Base-by-base conservation (phyloP, 2,113 vertebrate species). In the Perca fluviatilis region DNA sequence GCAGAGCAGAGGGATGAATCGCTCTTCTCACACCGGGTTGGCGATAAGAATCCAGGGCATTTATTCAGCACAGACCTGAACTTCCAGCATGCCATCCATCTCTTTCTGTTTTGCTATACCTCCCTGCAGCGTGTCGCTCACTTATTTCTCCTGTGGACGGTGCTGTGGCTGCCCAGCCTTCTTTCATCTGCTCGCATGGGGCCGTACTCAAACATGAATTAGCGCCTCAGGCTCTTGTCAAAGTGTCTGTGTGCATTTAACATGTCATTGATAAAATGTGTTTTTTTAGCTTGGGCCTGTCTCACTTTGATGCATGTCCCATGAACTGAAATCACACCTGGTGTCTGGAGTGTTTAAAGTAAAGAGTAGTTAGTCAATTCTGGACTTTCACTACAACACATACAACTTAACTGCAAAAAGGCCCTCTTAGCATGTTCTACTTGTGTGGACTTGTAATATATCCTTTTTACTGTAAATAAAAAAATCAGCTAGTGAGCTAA, bases 221-320 rank as follows among this genome's bases (percentile, higher is more conserved):
- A 68, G 62, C 21, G 4, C 68, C 77, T 36, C 56, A 1, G 72
- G 77, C 81, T 56, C 86, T 23, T 75, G 58, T 75, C 80, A 58
- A 54, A 66, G 47, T 61, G 75, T 74, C 74, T 10, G 23, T 43
- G 46, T 51, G 51, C 27, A 74, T 86, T 77, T 50, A 18, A 51
- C 40, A 73, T 50, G 67, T 73, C 78, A 62, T 7, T 54, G 78
- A 77, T 62, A 2, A 80, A 66, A 54, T 18, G 77, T 16, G 16
- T 63, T 74, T 11, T 33, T 49, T 54, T n/a, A 47, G 50, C 23
- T 56, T 9, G 27, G 3, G 43, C 16, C 27, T 6, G 43, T 67
- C 63, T 53, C 43, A 21, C 43, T 51, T 43, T 60, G 27, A 66
- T 58, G 40, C 60, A 25, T 43, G 57, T 16, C 23, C 30, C 4